phyloP scores from a whole-genome alignment of 2,113 vertebrate species.

The Picathartes gymnocephalus region DNA sequence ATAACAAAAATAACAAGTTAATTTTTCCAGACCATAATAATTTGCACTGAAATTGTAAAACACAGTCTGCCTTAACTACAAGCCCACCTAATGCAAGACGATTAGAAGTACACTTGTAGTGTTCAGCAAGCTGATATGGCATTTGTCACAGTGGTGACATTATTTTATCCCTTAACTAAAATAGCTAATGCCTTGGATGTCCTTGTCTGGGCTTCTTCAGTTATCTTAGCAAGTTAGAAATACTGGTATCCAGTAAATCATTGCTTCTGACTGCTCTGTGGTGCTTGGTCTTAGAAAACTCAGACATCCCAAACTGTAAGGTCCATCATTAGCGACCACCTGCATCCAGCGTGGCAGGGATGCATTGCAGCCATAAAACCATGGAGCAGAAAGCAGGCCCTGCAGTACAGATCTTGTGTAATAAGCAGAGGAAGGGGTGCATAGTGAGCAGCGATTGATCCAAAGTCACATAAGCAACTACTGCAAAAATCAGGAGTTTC shows the following conservation, averaged over 20 bases:
- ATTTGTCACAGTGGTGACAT: neutral
- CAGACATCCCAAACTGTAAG: neutral
- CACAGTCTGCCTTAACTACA: neutral
- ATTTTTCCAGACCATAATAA: neutral
- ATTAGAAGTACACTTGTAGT: neutral
- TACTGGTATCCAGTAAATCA: neutral
- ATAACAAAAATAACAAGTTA: neutral
- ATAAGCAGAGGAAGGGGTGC: neutral
- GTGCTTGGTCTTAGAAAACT: neutral
- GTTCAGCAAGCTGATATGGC: neutral
- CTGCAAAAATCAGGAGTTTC: neutral
- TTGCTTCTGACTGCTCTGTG: neutral
- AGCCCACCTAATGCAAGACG: neutral
- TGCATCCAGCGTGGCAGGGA: accelerated
- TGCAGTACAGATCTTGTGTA: neutral
- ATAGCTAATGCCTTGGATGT: neutral
- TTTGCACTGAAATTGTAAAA: neutral
- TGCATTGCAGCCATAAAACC: neutral
- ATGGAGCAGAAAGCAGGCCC: neutral
- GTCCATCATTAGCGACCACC: too few relatives aligned
- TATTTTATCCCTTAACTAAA: neutral
- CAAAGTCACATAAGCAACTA: neutral
- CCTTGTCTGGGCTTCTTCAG: neutral
- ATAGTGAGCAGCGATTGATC: neutral
- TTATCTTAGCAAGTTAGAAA: neutral